Evolutionary conservation across 1,140 invertebrate genomes (phyloP), one percentile per base, ranked within the genome.

Genomic region (Drosophila erecta): DNA sequence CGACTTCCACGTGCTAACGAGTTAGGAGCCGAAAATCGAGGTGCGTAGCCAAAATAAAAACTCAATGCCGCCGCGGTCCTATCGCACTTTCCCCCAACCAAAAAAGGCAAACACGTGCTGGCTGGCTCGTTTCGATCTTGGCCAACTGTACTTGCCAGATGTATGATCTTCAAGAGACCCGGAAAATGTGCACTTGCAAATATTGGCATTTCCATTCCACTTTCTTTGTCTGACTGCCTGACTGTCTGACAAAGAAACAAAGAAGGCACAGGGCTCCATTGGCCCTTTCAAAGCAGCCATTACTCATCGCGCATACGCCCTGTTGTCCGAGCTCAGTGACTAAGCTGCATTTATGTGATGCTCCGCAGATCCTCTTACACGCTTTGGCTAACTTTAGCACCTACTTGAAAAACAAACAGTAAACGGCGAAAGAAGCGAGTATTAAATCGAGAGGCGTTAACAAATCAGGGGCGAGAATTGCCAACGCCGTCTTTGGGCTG

Each of bases 81-180:
- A 65, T 75, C 72, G 33, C 61, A 65, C 71, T 76, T 76, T 76
- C 61, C 54, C 46, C 54, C n/a, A 4, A 5, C 22, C 5, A 20
- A 30, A 40, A 59, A 35, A 43, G 12, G 30, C 33, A 27, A 38
- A 62, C 50, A 76, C 50, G 55, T 76, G 55, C 73, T 50, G 59
- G 37, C 12, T 4, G 2, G 12, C 40, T 37, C 8, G 20, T 27
- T 20, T 20, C 17, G 10, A 5, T 62, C 46, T 43, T 30, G 40
- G 60, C 47, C 60, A 77, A 84, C 76, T 86, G 76, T 77, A 85
- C 76, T 37, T 14, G 33, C 37, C 58, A 75, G 53, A 71, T 71
- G 67, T 27, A 49, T 65, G 64, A 65, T 67, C 59, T 67, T 65
- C 17, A 11, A n/a, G 2, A 49, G 22, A 66, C 30, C 12, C 33